A percentile compares a stretch with the other conserved stretches of the same genome.
Conservation (phyloP, 2,888 invertebrate genomes). For the Troglohyphantes excavatus region DNA sequence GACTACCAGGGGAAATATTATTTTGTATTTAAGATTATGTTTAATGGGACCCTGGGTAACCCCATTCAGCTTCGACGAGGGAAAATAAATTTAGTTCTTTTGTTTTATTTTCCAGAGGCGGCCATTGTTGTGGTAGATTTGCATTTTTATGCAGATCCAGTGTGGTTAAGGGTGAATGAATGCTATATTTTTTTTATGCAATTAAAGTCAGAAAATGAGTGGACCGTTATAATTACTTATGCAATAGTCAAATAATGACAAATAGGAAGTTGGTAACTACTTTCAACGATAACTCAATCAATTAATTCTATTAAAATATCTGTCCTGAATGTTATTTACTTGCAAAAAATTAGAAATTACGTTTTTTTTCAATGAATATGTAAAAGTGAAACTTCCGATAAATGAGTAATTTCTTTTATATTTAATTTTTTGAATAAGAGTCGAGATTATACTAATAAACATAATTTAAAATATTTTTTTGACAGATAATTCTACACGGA, state of each 20-base stretch:
- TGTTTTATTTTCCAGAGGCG: background rate
- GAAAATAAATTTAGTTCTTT: background rate
- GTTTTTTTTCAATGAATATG: too few species aligned
- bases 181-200: background rate
- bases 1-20: constrained; percentile 24
- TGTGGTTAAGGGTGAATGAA: background rate
- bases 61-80: background rate
- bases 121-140: constrained; percentile 15
- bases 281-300: too few species aligned
- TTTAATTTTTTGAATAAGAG: too few species aligned
- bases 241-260: background rate
- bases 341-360: too few species aligned
- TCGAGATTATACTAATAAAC: too few species aligned
- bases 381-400: too few species aligned
- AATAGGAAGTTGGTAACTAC: too few species aligned
- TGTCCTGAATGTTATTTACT: too few species aligned
- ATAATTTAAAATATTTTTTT: too few species aligned
- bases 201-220: background rate
- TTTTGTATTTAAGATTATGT: constrained; percentile 1
- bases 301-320: too few species aligned
- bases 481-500: too few species aligned
- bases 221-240: background rate
- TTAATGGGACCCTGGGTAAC: background rate
- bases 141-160: background rate
- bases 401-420: too few species aligned